These are phyloP conservation scores for Spheniscus humboldti DNA, from an alignment of 2,797 vertebrate species.

Conservation along the genomic window DNA sequence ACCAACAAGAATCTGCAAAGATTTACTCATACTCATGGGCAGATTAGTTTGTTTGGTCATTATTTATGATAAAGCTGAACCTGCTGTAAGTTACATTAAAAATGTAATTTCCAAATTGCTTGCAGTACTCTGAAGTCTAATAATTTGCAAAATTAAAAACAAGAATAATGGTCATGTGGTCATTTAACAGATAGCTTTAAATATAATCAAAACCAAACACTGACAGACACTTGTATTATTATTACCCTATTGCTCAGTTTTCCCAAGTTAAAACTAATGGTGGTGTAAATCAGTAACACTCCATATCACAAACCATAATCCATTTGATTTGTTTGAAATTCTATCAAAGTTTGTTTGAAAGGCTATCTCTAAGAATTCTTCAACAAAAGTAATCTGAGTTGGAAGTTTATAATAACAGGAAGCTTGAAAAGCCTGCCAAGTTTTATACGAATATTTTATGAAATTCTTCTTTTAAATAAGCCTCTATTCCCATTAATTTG, in stretches of 20 bases:
- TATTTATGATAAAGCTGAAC: background rate
- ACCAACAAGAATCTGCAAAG: background rate
- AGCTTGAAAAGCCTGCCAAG: background rate
- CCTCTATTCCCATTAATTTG: background rate
- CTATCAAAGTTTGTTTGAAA: background rate
- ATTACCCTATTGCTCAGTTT: background rate
- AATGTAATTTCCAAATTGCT: background rate
- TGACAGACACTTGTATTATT: background rate
- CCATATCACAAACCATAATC: background rate
- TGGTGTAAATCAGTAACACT: background rate
- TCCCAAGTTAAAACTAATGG: background rate
- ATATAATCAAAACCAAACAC: background rate
- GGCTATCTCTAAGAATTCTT: background rate
- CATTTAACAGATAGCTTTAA: background rate
- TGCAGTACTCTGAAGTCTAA: background rate
- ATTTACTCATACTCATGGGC: background rate
- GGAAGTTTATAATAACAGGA: background rate
- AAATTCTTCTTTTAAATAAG: background rate
- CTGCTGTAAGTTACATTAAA: background rate
- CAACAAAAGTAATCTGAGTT: background rate
- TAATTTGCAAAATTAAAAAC: background rate
- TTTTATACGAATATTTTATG: accelerated
- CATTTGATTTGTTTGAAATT: background rate
- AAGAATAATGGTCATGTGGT: background rate
- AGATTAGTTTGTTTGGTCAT: background rate